These are phyloP conservation scores for Conops quadrifasciatus DNA, from an alignment of 2,888 invertebrate genomes.

Conservation along the genomic window DNA sequence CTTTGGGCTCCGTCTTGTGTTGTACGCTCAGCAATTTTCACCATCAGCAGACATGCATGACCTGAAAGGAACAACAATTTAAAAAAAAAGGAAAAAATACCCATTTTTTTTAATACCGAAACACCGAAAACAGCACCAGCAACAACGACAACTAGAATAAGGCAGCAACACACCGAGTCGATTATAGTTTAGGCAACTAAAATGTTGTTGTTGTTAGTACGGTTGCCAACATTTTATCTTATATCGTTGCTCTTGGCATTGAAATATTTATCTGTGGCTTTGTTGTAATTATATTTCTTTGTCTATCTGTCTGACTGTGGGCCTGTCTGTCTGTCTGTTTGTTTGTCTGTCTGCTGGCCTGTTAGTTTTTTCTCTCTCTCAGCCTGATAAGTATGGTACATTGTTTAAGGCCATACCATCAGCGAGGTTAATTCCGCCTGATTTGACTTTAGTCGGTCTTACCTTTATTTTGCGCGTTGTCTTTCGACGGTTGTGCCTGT, in stretches of 20 bases:
- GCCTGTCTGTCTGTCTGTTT: slow-evolving; percentile 15
- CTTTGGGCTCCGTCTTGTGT: too few species aligned
- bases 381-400: neutral
- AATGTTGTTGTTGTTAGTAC: neutral
- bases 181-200: neutral
- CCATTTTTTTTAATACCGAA: slow-evolving; percentile 5
- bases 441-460: slow-evolving; percentile 7
- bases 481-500: neutral
- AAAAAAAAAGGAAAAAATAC: neutral
- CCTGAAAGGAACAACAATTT: slow-evolving; percentile 16
- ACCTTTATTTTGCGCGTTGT: neutral
- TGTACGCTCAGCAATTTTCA: slow-evolving; percentile 11
- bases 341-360: neutral
- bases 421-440: neutral
- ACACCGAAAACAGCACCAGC: neutral
- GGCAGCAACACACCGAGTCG: neutral
- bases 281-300: slow-evolving; percentile 1
- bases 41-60: neutral
- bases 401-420: neutral
- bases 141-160: slow-evolving; percentile 11
- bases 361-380: slow-evolving; percentile 15
- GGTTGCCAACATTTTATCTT: neutral
- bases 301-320: too few species aligned
- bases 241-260: slow-evolving; percentile 35
- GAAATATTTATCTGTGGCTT: slow-evolving; percentile 28